Percentiles rank a stretch among this genome's conserved stretches.
Evolutionary conservation across 1,140 invertebrate genomes (phyloP).

Genomic region (Lycorma delicatula): DNA sequence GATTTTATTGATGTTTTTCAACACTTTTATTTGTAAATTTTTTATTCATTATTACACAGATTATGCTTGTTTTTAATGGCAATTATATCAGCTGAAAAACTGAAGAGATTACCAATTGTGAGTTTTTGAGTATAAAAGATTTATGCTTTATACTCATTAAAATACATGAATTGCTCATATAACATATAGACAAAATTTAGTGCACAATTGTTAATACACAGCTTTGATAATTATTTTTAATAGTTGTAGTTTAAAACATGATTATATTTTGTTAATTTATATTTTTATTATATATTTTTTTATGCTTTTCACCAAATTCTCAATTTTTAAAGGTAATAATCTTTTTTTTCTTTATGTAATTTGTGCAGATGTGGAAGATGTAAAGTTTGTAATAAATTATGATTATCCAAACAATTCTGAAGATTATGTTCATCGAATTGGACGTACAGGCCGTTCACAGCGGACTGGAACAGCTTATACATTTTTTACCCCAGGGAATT

Average conservation of each 20-base stretch:
- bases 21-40: too few species aligned
- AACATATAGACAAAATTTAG: too few species aligned
- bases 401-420: slow-evolving; percentile 98
- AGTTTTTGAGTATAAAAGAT: too few species aligned
- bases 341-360: background rate
- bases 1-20: too few species aligned
- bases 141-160: too few species aligned
- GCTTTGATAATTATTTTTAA: background rate
- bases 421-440: slow-evolving; percentile 98
- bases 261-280: background rate
- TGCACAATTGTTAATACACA: too few species aligned
- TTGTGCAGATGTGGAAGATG: slow-evolving; percentile 82
- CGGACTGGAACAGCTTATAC: slow-evolving; percentile 95
- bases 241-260: background rate
- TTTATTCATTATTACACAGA: too few species aligned
- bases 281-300: background rate
- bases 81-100: too few species aligned
- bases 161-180: too few species aligned
- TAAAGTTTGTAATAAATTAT: slow-evolving; percentile 98
- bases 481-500: slow-evolving; percentile 88
- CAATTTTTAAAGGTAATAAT: background rate
- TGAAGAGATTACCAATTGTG: too few species aligned
- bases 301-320: background rate
- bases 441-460: slow-evolving; percentile 85
- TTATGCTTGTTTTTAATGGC: too few species aligned